A percentile compares a stretch with the other conserved stretches of the same genome.
Conservation (phyloP, 1,140 invertebrate genomes). For the Heliconius himera region DNA sequence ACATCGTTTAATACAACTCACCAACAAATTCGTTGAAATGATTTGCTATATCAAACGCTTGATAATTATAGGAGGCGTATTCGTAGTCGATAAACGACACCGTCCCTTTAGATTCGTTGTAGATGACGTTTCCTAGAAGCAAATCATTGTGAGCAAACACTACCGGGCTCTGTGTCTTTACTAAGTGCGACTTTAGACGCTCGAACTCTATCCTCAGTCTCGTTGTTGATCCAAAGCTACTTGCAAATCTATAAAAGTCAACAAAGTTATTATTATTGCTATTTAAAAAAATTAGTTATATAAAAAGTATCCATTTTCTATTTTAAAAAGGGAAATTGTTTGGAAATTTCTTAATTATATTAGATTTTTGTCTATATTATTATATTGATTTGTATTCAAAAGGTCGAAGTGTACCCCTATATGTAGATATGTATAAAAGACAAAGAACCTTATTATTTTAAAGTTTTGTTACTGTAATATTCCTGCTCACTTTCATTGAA, state of each 20-base stretch:
- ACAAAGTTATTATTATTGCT: constrained; percentile 37
- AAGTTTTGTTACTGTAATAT: background rate
- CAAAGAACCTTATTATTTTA: too few species aligned
- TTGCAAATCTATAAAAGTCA: constrained; percentile 85
- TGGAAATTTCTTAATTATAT: too few species aligned
- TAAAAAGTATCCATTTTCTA: too few species aligned
- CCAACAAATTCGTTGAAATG: constrained; percentile 99
- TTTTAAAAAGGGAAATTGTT: too few species aligned
- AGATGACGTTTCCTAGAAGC: constrained; percentile 95
- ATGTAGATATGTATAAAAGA: background rate
- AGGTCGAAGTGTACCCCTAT: background rate
- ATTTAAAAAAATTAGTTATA: background rate
- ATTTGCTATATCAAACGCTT: constrained; percentile 98
- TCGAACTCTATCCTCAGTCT: constrained; percentile 87
- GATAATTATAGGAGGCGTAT: constrained; percentile 96
- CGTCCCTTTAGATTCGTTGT: constrained; percentile 86
- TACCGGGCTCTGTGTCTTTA: constrained; percentile 87
- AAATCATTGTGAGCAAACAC: constrained; percentile 99
- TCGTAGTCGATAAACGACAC: constrained; percentile 99
- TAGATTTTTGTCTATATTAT: too few species aligned
- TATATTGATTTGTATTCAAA: too few species aligned
- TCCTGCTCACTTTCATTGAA: background rate
- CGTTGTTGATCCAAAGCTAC: constrained; percentile 85
- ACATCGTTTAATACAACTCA: constrained; percentile 69
- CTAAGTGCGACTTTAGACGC: constrained; percentile 85